Evolutionary conservation across 2,888 invertebrate genomes (phyloP).

Genomic region (Escarpia spicata): DNA sequence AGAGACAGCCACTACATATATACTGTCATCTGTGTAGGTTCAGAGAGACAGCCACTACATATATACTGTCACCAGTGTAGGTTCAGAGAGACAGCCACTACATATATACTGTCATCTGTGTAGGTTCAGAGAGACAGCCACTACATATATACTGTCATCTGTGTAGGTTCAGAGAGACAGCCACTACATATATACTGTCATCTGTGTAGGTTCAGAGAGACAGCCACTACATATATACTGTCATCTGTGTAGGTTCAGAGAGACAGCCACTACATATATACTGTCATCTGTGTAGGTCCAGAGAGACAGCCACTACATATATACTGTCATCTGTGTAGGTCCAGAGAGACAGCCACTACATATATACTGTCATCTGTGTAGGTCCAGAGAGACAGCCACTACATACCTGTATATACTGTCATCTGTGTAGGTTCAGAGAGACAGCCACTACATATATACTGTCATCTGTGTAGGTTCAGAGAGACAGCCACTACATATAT

Average conservation of each 20-base stretch:
- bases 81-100: too few relatives aligned
- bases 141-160: slow-evolving; percentile 36
- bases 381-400: too few relatives aligned
- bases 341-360: too few relatives aligned
- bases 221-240: too few relatives aligned
- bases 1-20: too few relatives aligned
- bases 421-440: slow-evolving; percentile 46
- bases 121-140: too few relatives aligned
- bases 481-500: too few relatives aligned
- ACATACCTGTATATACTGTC: too few relatives aligned
- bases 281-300: slow-evolving; percentile 45
- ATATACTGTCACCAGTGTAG: slow-evolving; percentile 45
- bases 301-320: too few relatives aligned
- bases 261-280: too few relatives aligned
- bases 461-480: slow-evolving; percentile 45
- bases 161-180: slow-evolving; percentile 43
- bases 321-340: slow-evolving; percentile 45
- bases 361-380: slow-evolving; percentile 45
- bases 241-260: slow-evolving; percentile 46
- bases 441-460: too few relatives aligned
- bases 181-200: not conserved
- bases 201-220: slow-evolving; percentile 47
- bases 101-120: slow-evolving; percentile 45
- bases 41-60: too few relatives aligned
- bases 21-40: slow-evolving; percentile 45